Evolutionary conservation across 1,140 invertebrate species (phyloP).

Genomic region (Aphis craccivora): DNA sequence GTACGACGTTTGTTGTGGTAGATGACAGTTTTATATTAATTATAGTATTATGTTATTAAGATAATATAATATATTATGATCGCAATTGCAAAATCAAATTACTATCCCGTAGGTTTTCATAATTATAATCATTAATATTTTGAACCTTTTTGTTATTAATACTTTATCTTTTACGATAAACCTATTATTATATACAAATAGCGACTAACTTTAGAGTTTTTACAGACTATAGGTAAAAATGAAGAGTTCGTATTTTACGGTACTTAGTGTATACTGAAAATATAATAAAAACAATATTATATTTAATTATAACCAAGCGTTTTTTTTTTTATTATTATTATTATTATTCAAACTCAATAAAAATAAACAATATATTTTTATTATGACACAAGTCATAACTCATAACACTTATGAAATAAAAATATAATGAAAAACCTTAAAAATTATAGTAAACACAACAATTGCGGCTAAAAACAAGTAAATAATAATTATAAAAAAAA

Average conservation of each 20-base stretch:
- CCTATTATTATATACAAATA: neutral
- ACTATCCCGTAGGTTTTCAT: neutral
- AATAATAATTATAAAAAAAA: neutral
- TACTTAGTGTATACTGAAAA: neutral
- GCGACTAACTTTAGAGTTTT: neutral
- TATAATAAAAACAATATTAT: neutral
- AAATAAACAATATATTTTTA: slow-evolving; percentile 19
- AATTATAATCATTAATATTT: neutral
- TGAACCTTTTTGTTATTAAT: neutral
- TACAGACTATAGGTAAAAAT: no score
- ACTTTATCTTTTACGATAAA: no score
- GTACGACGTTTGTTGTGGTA: neutral
- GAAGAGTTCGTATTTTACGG: no score
- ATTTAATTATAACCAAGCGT: neutral
- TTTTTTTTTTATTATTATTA: neutral
- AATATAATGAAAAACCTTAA: slow-evolving; percentile 19
- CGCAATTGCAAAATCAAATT: neutral
- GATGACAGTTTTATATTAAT: neutral
- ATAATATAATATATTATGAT: neutral
- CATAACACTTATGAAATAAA: slow-evolving; percentile 8
- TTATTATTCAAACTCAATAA: slow-evolving; percentile 20
- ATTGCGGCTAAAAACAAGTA: slow-evolving; percentile 13
- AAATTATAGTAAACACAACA: slow-evolving; percentile 12
- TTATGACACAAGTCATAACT: neutral
- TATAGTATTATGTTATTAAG: no score